These are phyloP conservation scores for Drosophila sp. DNA, from an alignment of 1,140 invertebrate species.

Conservation along the genomic window DNA sequence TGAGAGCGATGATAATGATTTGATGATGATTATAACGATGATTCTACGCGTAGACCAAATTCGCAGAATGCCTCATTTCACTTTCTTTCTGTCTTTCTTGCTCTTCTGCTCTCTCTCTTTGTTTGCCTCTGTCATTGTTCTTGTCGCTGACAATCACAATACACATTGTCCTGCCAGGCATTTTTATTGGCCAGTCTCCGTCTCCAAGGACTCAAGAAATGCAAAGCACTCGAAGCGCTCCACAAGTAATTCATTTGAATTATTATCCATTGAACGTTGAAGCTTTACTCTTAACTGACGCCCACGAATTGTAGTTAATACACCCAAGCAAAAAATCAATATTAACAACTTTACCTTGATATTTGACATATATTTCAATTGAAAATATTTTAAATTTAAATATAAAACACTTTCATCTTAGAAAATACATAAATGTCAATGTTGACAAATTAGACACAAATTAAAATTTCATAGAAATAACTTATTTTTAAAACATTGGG, in stretches of 20 bases:
- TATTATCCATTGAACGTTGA: conserved; percentile 68
- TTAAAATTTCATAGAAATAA: no score
- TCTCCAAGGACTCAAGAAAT: conserved; percentile 47
- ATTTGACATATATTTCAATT: no score
- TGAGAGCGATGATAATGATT: conserved; percentile 51
- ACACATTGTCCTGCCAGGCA: conserved; percentile 71
- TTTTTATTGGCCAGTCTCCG: conserved; percentile 61
- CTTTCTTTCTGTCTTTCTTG: background rate
- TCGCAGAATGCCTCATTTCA: conserved; percentile 31
- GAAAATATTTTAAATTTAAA: no score
- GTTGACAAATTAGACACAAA: no score
- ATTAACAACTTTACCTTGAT: no score
- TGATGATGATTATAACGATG: conserved; percentile 51
- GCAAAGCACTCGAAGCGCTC: conserved; percentile 36
- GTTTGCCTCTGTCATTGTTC: background rate
- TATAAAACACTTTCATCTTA: no score
- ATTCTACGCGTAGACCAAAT: conserved; percentile 30
- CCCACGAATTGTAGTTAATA: background rate
- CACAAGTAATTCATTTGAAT: conserved; percentile 76
- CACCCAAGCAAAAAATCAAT: no score
- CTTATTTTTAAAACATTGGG: no score
- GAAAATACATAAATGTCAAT: no score
- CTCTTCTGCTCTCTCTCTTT: background rate
- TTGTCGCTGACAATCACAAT: conserved; percentile 66
- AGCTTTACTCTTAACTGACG: conserved; percentile 1